phyloP scores from a whole-genome alignment of 2,797 vertebrate species.

The Rhyacichthys aspro region DNA sequence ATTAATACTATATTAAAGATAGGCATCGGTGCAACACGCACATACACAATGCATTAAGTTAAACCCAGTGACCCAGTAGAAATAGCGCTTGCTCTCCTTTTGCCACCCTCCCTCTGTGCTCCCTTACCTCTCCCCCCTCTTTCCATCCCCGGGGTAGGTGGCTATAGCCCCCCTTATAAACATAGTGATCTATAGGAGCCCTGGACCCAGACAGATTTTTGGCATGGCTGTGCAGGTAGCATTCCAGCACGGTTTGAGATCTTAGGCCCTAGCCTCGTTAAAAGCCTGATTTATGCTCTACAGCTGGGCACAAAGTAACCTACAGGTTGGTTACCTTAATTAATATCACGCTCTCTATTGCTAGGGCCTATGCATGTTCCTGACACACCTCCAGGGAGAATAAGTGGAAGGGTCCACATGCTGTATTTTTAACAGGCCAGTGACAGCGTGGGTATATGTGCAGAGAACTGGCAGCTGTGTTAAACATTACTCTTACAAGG shows the following conservation, averaged over 20 bases:
- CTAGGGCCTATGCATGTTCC: conserved; percentile 58
- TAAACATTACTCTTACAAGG: conserved; percentile 18
- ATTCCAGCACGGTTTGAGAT: conserved; percentile 88
- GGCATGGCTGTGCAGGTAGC: conserved; percentile 82
- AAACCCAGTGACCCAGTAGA: conserved; percentile 71
- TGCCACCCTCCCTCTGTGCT: conserved; percentile 62
- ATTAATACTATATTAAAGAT: conserved; percentile 1
- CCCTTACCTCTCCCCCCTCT: conserved; percentile 40
- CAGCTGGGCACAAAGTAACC: conserved; percentile 75
- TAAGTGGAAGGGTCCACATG: conserved; percentile 48
- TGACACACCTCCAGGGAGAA: conserved; percentile 63
- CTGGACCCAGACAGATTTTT: conserved; percentile 86
- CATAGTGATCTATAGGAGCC: conserved; percentile 80
- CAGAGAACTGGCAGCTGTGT: conserved; percentile 19
- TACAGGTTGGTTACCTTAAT: conserved; percentile 75
- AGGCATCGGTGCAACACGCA: not conserved
- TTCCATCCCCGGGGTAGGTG: conserved; percentile 60
- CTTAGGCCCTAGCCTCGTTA: conserved; percentile 77
- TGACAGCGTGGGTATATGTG: conserved; percentile 17
- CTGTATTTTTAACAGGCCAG: conserved; percentile 49
- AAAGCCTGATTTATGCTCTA: conserved; percentile 81
- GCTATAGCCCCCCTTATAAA: conserved; percentile 68
- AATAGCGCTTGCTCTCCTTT: conserved; percentile 61
- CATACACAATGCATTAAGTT: conserved; percentile 50
- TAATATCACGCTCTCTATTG: conserved; percentile 71